Conservation (phyloP, 2,797 vertebrate species). For the Adelosebastes latens region DNA sequence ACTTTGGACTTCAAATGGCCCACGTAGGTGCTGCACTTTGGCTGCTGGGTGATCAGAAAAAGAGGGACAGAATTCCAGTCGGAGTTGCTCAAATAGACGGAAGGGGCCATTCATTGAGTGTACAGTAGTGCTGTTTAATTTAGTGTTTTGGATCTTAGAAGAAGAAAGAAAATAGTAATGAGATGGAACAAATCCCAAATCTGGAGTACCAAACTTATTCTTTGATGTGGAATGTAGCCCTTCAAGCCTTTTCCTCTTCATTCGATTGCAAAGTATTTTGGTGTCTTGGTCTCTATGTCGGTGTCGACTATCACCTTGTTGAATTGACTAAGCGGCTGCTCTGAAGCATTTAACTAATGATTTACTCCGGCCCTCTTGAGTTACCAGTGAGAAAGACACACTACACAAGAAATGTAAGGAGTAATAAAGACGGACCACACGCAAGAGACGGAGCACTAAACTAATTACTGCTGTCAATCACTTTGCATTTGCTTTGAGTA, state of each 20-base stretch:
- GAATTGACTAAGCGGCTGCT: not conserved
- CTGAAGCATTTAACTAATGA: constrained; percentile 14
- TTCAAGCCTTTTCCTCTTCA: not conserved
- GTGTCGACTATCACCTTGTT: not conserved
- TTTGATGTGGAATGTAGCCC: not conserved
- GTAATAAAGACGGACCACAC: not conserved
- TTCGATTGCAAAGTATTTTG: not conserved
- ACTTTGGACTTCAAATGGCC: constrained; percentile 52
- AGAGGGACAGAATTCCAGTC: not conserved
- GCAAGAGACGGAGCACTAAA: constrained; percentile 20
- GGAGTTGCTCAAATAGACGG: not conserved
- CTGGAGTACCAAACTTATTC: not conserved
- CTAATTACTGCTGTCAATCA: constrained; percentile 60
- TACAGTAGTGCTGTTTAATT: not conserved
- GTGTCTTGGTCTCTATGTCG: not conserved
- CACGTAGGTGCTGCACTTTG: constrained; percentile 23
- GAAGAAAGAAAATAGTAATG: not conserved
- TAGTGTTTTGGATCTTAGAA: not conserved
- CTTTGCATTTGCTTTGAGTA: constrained; percentile 52
- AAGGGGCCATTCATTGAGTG: not conserved
- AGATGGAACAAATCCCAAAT: not conserved
- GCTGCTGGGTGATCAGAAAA: constrained; percentile 11
- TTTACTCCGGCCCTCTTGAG: not conserved
- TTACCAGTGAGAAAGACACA: not conserved
- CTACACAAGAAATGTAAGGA: constrained; percentile 7